phyloP scores from a whole-genome alignment of 2,888 invertebrate genomes.

The Nipponacmea schrenckii region DNA sequence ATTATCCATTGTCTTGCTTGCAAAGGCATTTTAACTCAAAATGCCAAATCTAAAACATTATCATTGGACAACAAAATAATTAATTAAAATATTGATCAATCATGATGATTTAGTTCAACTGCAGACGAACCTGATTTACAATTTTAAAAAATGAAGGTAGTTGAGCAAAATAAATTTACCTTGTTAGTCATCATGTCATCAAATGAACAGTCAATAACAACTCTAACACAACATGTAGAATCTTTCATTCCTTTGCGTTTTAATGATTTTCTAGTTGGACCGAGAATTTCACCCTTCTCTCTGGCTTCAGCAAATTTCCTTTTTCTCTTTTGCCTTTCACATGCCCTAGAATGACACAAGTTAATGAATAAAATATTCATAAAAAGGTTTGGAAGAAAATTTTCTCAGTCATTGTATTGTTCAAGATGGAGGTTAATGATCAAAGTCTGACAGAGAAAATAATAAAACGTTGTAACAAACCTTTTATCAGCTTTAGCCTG shows the following conservation, averaged over 20 bases:
- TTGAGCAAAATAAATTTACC: constrained; percentile 53
- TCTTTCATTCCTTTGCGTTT: constrained; percentile 76
- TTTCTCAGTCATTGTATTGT: too few relatives aligned
- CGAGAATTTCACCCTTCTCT: constrained; percentile 69
- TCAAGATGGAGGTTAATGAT: too few relatives aligned
- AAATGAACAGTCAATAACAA: constrained; percentile 91
- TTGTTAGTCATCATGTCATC: constrained; percentile 90
- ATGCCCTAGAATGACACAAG: constrained; percentile 53
- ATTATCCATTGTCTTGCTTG: neutral
- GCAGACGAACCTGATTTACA: too few relatives aligned
- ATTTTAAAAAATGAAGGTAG: too few relatives aligned
- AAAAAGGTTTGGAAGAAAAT: neutral
- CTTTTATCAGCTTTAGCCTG: constrained; percentile 47
- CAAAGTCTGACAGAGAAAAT: neutral
- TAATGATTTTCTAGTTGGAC: constrained; percentile 81
- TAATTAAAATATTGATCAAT: too few relatives aligned
- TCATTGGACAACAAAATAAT: neutral
- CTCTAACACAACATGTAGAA: constrained; percentile 76
- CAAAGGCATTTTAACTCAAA: too few relatives aligned
- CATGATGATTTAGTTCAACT: too few relatives aligned
- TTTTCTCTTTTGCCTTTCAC: constrained; percentile 79
- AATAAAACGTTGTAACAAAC: constrained; percentile 30
- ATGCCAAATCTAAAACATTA: constrained; percentile 4
- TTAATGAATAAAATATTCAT: neutral
- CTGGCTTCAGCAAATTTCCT: constrained; percentile 78